Evolutionary conservation across 2,888 invertebrate genomes (phyloP), one percentile per base, ranked within the genome.

Genomic region (Rhingia rostrata): DNA sequence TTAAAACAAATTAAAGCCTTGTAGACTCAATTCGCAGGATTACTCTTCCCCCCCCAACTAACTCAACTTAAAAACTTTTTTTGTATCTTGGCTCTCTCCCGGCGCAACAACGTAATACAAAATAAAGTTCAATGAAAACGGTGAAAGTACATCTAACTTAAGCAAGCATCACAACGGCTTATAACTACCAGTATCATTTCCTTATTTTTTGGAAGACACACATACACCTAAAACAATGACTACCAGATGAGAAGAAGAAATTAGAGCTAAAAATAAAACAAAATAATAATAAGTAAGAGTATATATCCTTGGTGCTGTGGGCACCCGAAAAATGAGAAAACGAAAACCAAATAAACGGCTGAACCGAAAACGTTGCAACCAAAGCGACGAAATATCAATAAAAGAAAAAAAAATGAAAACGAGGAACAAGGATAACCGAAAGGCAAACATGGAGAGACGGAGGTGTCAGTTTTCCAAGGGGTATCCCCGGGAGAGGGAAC

Each of bases 251-350:
- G 9, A 39, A 6, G 12, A 22, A 54, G 53, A 32, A 56, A 64
- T 63, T 63, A 64, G 56, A 64, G 12, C 73, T 64, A 22, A 74
- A 63, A 74, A 58, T 74, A 74, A 64, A 74, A 56, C 64, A 74
- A 64, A 2, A 22, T 64, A 54, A 74, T 49, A 64, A 74, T 67
- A 56, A 67, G 67, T 37, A 67, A 54, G 30, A 54, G 56, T 56
- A 45, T 54, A 45, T 33, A 74, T 74, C 64, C 56, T 56, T 56
- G 73, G 56, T 63, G 54, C 56, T 56, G 30, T 45, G 63, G 39
- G 47, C 73, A 56, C 47, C 64, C 73, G 33, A 74, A 39, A 39
- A 45, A 54, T 6, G 61, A 33, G 35, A 45, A 51, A 53, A 39
- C 14, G 14, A 53, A 53, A 66, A 54, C 53, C 35, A 54, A 64